These are phyloP conservation scores for Eubasilissa splendida DNA, from an alignment of 2,888 invertebrate genomes.

Conservation along the genomic window DNA sequence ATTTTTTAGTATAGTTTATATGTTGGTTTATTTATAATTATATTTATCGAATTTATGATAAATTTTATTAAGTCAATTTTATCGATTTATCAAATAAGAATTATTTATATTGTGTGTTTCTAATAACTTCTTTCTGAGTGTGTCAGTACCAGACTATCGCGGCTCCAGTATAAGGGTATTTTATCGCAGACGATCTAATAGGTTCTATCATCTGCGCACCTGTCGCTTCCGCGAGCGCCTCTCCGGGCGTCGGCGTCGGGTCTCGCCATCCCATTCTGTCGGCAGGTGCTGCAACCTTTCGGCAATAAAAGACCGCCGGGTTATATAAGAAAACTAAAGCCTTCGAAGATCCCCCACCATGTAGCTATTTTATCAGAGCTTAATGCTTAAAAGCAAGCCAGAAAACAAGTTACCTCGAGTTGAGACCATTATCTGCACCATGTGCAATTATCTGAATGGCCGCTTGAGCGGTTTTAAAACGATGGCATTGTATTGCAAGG, in stretches of 20 bases:
- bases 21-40: too few relatives aligned
- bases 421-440: not conserved
- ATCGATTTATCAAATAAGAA: too few relatives aligned
- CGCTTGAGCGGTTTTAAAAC: slow-evolving; percentile 14
- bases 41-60: too few relatives aligned
- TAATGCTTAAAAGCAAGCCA: slow-evolving; percentile 14
- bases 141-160: not conserved
- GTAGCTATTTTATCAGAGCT: slow-evolving; percentile 7
- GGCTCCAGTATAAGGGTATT: not conserved
- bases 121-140: too few relatives aligned
- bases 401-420: slow-evolving; percentile 25
- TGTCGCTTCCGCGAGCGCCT: not conserved
- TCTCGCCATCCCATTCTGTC: not conserved
- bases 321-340: not conserved
- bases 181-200: not conserved
- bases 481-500: not conserved
- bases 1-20: too few relatives aligned
- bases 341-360: not conserved
- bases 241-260: not conserved
- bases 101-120: too few relatives aligned
- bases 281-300: slow-evolving; percentile 6
- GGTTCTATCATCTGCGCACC: not conserved
- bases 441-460: slow-evolving; percentile 30
- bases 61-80: too few relatives aligned
- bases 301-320: slow-evolving; percentile 9